Evolutionary conservation across 2,888 invertebrate genomes (phyloP).

Genomic region (Pachydiplax longipennis): DNA sequence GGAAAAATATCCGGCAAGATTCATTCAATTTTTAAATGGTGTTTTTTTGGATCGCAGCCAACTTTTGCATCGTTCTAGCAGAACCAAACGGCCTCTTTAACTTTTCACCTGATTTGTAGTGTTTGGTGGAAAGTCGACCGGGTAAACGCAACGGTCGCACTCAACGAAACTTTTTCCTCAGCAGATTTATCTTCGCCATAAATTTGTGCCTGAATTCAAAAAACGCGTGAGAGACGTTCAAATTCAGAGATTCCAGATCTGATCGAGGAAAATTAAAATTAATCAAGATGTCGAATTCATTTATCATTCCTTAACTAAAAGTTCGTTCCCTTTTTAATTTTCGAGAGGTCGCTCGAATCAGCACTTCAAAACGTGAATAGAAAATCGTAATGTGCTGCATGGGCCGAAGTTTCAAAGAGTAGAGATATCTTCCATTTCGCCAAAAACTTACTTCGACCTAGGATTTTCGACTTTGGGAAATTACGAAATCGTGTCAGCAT

Average conservation of each 20-base stretch:
- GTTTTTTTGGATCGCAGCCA: not conserved
- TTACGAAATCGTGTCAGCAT: not conserved
- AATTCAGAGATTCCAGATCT: no score
- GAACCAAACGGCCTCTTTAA: not conserved
- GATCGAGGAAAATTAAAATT: no score
- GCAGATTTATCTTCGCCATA: no score
- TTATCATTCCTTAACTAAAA: no score
- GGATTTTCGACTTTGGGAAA: not conserved
- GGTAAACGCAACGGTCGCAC: no score
- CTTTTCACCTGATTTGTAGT: not conserved
- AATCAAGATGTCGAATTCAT: no score
- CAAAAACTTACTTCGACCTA: not conserved
- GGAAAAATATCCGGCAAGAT: not conserved
- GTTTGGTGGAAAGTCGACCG: not conserved
- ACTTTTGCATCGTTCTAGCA: not conserved
- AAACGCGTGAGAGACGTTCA: no score
- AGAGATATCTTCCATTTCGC: not conserved
- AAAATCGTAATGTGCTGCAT: not conserved
- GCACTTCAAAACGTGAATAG: not conserved
- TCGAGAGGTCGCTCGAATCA: not conserved
- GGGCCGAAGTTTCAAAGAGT: not conserved
- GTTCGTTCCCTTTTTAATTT: no score
- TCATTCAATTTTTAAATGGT: not conserved
- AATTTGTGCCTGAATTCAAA: no score
- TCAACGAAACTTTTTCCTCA: no score